A percentile compares a stretch with the other conserved stretches of the same genome.
These are phyloP conservation scores for Mastigias papua DNA, from an alignment of 30 jellyfish, hydroid and myxozoan genomes.

Conservation along the genomic window DNA sequence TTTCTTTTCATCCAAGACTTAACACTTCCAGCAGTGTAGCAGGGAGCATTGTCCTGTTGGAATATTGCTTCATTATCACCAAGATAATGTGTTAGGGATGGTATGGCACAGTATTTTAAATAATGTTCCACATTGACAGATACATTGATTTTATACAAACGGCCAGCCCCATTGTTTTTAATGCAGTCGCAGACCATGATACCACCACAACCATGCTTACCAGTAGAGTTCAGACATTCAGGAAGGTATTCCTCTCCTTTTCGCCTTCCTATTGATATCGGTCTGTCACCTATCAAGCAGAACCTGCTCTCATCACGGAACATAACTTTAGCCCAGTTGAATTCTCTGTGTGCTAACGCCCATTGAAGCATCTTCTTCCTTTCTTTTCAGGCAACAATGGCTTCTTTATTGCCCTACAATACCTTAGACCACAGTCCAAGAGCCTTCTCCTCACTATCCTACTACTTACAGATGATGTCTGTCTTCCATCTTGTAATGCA, in stretches of 20 bases:
- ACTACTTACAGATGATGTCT: too few species aligned
- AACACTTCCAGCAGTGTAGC: conserved; percentile 48
- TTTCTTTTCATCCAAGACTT: conserved; percentile 14
- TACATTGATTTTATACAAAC: conserved; percentile 10
- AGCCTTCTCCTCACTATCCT: conserved; percentile 55
- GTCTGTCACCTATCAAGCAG: too few species aligned
- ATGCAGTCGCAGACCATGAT: conserved; percentile 49
- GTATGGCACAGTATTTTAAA: conserved; percentile 33
- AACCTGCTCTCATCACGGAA: conserved; percentile 63
- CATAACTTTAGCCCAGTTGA: conserved; percentile 51
- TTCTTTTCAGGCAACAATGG: conserved; percentile 4
- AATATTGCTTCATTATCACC: too few species aligned
- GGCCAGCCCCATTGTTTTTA: conserved; percentile 23
- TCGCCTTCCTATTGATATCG: too few species aligned
- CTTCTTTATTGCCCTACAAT: conserved; percentile 43
- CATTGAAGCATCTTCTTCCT: neutral
- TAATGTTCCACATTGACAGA: conserved; percentile 25
- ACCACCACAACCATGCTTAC: too few species aligned
- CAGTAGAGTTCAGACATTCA: conserved; percentile 49
- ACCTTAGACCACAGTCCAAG: conserved; percentile 19
- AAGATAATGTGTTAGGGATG: conserved; percentile 15
- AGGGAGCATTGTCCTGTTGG: conserved; percentile 75
- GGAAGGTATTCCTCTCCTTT: too few species aligned
- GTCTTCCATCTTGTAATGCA: too few species aligned
- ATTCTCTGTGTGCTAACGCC: conserved; percentile 28